phyloP scores from a whole-genome alignment of 2,888 invertebrate genomes.

The Cataglyphis altisquamis region DNA sequence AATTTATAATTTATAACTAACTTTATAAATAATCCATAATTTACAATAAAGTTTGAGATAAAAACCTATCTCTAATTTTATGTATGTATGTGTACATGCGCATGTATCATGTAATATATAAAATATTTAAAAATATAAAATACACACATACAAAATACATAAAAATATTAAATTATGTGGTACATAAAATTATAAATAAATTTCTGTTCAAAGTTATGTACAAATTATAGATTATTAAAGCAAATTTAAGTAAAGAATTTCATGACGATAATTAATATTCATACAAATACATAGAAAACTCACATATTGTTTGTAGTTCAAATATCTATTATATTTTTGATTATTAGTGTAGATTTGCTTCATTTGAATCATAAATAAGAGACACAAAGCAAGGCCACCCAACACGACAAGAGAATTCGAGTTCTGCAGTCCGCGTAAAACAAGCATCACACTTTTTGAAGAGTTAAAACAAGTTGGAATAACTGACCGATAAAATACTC shows the following conservation, averaged over 20 bases:
- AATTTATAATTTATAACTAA: background rate
- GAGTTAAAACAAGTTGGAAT: constrained; percentile 58
- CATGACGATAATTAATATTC: constrained; percentile 17
- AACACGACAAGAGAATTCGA: constrained; percentile 81
- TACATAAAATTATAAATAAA: background rate
- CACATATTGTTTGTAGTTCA: constrained; percentile 86
- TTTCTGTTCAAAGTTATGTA: background rate
- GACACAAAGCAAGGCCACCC: constrained; percentile 80
- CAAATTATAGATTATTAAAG: background rate
- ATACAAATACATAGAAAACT: constrained; percentile 72
- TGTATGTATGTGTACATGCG: background rate
- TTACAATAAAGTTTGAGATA: background rate
- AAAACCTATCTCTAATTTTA: background rate
- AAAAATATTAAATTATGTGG: background rate
- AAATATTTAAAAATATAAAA: background rate
- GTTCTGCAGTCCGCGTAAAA: constrained; percentile 82
- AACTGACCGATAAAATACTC: background rate
- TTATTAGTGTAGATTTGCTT: constrained; percentile 86
- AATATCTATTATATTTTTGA: constrained; percentile 86
- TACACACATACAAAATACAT: too few species aligned
- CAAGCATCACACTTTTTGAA: constrained; percentile 78
- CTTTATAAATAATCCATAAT: background rate
- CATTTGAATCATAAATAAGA: constrained; percentile 86
- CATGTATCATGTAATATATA: background rate
- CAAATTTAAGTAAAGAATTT: constrained; percentile 27